Base-by-base conservation (phyloP, 2,797 vertebrate genomes). In the Momotus momota region DNA sequence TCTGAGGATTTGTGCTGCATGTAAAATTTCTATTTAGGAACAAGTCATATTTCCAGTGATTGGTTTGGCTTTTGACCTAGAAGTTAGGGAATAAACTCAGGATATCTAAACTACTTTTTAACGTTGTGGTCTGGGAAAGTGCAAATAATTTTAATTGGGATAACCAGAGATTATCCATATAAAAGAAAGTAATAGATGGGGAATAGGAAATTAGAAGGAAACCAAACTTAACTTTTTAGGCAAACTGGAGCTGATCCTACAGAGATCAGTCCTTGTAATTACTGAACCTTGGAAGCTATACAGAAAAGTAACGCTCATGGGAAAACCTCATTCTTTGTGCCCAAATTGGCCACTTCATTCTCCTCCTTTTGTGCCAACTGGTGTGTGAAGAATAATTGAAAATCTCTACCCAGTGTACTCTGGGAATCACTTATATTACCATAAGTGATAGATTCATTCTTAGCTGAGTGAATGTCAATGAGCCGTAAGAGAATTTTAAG, bases 221-320 rank as follows among this genome's bases (percentile, higher is more conserved):
- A 29, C 2, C 6, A 33, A 0, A 69, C 78, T 31, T 41, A 45
- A 25, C 27, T 87, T 91, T 88, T 75, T 57, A 79, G 64, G 23
- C 27, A 38, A 78, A 38, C 45, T 85, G 91, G 38, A 80, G 20
- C 31, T 85, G 21, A 58, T 87, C 17, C 65, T 91, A 46, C 35
- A 87, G 81, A 79, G 93, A 87, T 70, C 73, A 71, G 16, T 71
- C 62, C 73, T 83, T 78, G 10, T 71, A 88, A 55, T 84, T 94
- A 33, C 40, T 83, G 66, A 86, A 48, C 17, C 3, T 5, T 80
- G 40, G 33, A 87, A 67, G 65, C 46, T 83, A 38, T 21, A 80
- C 20, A 83, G 38, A 81, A 93, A 62, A 83, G 41, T 57, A 90
- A 27, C 45, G 40, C n/a, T 74, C 0, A 2, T 62, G 55, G 60